Percentiles rank a stretch among this genome's conserved stretches.
These are phyloP conservation scores for Myiozetetes cayanensis DNA, from an alignment of 2,113 vertebrate species.

Conservation along the genomic window DNA sequence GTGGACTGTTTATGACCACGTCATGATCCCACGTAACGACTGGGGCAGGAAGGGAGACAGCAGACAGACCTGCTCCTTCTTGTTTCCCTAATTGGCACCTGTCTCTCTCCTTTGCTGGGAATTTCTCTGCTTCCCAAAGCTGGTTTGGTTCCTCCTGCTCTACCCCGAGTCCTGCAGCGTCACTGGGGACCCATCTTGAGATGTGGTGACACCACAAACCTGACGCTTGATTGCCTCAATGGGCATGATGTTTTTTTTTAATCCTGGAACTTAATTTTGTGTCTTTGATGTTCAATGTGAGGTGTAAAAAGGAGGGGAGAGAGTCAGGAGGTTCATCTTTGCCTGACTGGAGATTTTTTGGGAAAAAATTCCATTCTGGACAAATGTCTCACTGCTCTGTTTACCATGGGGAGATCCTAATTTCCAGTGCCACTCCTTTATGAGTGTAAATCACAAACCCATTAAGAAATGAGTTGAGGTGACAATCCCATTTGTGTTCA, in stretches of 20 bases:
- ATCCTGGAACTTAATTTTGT: background rate
- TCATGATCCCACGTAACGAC: constrained; percentile 33
- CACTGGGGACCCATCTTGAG: background rate
- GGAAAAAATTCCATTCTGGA: background rate
- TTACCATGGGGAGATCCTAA: constrained; percentile 27
- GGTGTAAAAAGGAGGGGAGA: background rate
- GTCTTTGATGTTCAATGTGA: background rate
- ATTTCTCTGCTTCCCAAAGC: background rate
- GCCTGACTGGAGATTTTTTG: background rate
- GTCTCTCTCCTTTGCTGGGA: background rate
- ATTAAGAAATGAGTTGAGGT: constrained; percentile 66
- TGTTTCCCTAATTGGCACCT: constrained; percentile 31
- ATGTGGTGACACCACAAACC: background rate
- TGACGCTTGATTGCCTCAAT: background rate
- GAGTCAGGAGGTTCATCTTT: background rate
- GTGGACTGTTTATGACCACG: background rate
- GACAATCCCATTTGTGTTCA: constrained; percentile 61
- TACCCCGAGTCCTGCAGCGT: background rate
- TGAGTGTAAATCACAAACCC: constrained; percentile 48
- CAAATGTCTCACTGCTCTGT: background rate
- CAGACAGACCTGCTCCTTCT: constrained; percentile 61
- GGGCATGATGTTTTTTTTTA: background rate
- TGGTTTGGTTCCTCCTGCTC: background rate
- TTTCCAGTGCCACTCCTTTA: constrained; percentile 24
- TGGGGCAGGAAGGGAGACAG: constrained; percentile 3